phyloP scores from a whole-genome alignment of 2,797 vertebrate genomes.

The Lacerta agilis region DNA sequence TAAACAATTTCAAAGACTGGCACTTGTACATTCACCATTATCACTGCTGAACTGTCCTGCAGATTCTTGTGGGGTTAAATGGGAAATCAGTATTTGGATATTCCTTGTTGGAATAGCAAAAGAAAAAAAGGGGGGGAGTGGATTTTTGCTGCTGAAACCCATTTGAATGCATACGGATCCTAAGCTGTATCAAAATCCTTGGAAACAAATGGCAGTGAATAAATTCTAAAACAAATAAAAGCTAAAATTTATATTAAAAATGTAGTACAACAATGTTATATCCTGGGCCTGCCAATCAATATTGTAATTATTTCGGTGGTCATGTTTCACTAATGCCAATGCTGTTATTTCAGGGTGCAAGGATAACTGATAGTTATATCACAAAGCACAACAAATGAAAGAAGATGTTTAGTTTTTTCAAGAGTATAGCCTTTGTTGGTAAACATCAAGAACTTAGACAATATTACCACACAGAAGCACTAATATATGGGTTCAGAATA shows the following conservation, averaged over 20 bases:
- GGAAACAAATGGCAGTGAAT: not conserved
- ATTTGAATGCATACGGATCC: not conserved
- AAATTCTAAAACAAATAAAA: not conserved
- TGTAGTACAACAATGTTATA: not conserved
- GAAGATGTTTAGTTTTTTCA: not conserved
- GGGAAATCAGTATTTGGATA: not conserved
- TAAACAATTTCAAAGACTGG: constrained; percentile 49
- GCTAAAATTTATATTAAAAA: not conserved
- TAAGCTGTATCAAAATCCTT: not conserved
- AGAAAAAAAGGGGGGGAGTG: not conserved
- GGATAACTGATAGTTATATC: not conserved
- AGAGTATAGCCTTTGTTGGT: not conserved
- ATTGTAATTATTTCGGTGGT: not conserved
- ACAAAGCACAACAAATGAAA: not conserved
- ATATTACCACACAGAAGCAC: not conserved
- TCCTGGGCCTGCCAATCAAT: not conserved
- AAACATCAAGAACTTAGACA: not conserved
- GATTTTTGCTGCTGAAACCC: not conserved
- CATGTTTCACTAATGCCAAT: not conserved
- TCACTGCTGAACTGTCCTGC: constrained; percentile 2
- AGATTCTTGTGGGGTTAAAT: not conserved
- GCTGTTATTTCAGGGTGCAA: not conserved
- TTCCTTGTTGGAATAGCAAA: not conserved
- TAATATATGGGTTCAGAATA: not conserved
- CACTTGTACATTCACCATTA: constrained; percentile 12